Base-by-base conservation (phyloP, 2,888 invertebrate genomes). In the Myopa tessellatipennis region DNA sequence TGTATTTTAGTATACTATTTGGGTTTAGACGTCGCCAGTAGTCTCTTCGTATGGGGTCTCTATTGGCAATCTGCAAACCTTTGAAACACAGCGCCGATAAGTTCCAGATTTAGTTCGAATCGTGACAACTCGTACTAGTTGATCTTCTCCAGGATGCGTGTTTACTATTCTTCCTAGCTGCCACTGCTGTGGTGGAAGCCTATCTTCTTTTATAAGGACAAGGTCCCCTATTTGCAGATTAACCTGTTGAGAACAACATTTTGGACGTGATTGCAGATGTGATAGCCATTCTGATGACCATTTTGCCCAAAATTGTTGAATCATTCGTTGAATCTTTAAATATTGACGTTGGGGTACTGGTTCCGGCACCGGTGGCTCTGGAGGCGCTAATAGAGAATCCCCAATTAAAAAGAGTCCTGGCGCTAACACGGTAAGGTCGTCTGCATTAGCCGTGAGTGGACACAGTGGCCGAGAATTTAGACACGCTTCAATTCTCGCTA, bases 361-460 rank as follows among this genome's bases (percentile, higher is more conserved):
- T 26, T 26, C 26, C 26, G 26, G 26, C 26, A 26, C 1, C 26
- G 26, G 26, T 26, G 26, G 26, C 26, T 26, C 26, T 26, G 26
- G 26, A 26, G 26, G 26, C 1, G 26, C 26, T 26, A 26, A 26
- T 26, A 26, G 55, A 55, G 55, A 12, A 26, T 26, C 4, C 6
- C 26, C 63, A n/a, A 63, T 63, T 14, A 63, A 34, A 63, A 63
- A 63, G 18, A 8, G 63, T 18, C 63, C 63, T 63, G 65, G 63
- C 12, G 63, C 34, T 6, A 18, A 26, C 18, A 26, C 63, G n/a
- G 18, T 63, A 18, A 63, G 16, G 55, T 55, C 55, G 16, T 55
- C 55, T 55, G 55, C 12, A 55, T 16, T 55, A 16, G 55, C 10
- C 55, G 55, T 14, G 16, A 60, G 1, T 1, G 60, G 16, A 60